Evolutionary conservation across 2,113 vertebrate genomes (phyloP), one percentile per base, ranked within the genome.

Genomic region (Rhagologus leucostigma): DNA sequence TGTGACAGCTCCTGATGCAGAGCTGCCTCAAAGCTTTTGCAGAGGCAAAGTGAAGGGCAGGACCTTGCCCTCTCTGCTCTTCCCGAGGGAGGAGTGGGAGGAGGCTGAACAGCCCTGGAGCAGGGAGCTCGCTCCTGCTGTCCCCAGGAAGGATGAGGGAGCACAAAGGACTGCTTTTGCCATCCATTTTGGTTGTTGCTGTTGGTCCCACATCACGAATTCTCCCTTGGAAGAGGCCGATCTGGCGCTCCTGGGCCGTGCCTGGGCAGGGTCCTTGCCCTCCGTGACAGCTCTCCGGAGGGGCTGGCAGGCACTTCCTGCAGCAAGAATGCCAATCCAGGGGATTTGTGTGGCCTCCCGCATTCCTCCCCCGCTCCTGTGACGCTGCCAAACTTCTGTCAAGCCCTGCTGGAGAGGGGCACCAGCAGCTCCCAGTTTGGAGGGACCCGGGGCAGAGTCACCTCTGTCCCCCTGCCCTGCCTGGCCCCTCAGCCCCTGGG

Each of bases 171-270:
- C 7, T 47, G 35, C 7, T 60, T 23, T 39, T 5, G 49, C 42
- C 37, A 3, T 39, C 49, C 2, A 0, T 29, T 52, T 35, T 5
- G n/a, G 16, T 18, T 14, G 56, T 26, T 71, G 68, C 62, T 56
- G 10, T n/a, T 42, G 67, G 33, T 10, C 7, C 9, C 27, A 8
- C 10, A 3, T n/a, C 62, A 42, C 5, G 2, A 37, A 12, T 8
- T n/a, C n/a, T 49, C 47, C 12, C 46, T 52, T 2, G 3, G 59
- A 10, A 52, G 73, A 3, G 37, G 52, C 49, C 0, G 3, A 8
- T 11, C 20, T 55, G 71, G 27, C 16, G 16, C 14, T 47, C 27
- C 42, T 9, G 16, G 49, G 39, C 63, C 29, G 35, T 41, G 68
- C 56, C 63, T 3, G 42, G 55, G 71, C 56, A 70, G 67, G 52